Base-by-base conservation (phyloP, 1,140 invertebrate species). In the Macrotrachela quadricornifera region DNA sequence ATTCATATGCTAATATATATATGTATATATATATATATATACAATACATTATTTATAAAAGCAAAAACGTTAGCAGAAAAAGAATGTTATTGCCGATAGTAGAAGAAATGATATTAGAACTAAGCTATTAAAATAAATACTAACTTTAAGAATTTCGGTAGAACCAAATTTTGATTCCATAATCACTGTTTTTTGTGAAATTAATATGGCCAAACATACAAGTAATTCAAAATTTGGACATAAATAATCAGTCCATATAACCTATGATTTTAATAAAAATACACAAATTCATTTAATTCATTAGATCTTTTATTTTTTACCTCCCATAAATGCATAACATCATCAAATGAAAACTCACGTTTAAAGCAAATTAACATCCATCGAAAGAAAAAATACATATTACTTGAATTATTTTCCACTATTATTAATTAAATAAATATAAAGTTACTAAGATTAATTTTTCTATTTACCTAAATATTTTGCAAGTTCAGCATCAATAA, bases 321-420 rank as follows among this genome's bases (percentile, higher is more conserved):
- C 66, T 76, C 74, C 74, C 74, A 76, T 37, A 76, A 59, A 50
- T 69, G 61, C 60, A 73, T 72, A 6, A 72, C 73, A 57, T 76
- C 72, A 44, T 67, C 60, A 56, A 75, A 75, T n/a, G 62, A 70
- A 51, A 78, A 77, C 61, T 78, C 77, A 56, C 77, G 61, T 59
- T 79, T 79, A 60, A 78, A 78, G 36, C 71, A 62, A 18, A 79
- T 76, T 8, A 78, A 62, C 44, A 78, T 66, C 77, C 78, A 79
- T 15, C 92, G 80, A 71, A 99, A 99, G 69, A 87, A 95, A 69
- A 99, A 97, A 65, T 90, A 96, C 81, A 97, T 87, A 66, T 96
- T 95, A 6, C 81, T 82, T 3, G 90, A 92, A 56, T 96, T 88
- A 61, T 94, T 55, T 42, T 30, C 21, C 2, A 8, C 21, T 30